Evolutionary conservation across 2,888 invertebrate genomes (phyloP), one percentile per base, ranked within the genome.

Genomic region (Orchestes rusci): DNA sequence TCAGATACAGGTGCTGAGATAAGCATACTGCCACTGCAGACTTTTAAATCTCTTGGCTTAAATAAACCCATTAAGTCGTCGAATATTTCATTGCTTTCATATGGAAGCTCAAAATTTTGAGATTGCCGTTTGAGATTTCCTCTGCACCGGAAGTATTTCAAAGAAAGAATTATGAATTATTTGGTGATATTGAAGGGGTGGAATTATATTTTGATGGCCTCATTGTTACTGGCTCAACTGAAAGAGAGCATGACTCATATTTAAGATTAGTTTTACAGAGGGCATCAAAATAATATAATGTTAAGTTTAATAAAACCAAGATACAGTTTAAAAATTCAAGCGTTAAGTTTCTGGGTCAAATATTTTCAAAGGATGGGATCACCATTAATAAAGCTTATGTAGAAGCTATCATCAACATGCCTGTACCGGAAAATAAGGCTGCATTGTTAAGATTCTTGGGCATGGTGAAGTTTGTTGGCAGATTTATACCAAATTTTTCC

Each of bases 331-430:
- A 23, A 23, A 23, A 23, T 7, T 5, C 5, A 10, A 23, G 23
- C 10, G 23, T 23, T 23, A n/a, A n/a, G n/a, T n/a, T n/a, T 35
- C 31, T 45, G 30, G 50, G 43, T 12, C 46, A 51, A 29, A 31
- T 48, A 23, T 56, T 43, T 45, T 51, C 47, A 18, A 44, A 46
- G 18, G 30, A 47, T 7, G 53, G 45, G 12, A 35, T 52, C 28
- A 28, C 51, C 34, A 32, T 44, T 10, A 35, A 39, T 44, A 12
- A 39, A 23, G 30, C 30, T 13, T 51, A 53, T 45, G 37, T 55
- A 19, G 40, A 56, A 39, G 57, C 56, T 15, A 55, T 58, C 13
- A n/a, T 48, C 20, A 42, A 56, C 27, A 50, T 56, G 50, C 51
- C 53, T 2, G 34, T 19, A 5, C 56, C 54, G 7, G 7, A 50